Evolutionary conservation across 2,888 invertebrate genomes (phyloP).

Genomic region (Scaptomyza reducta): DNA sequence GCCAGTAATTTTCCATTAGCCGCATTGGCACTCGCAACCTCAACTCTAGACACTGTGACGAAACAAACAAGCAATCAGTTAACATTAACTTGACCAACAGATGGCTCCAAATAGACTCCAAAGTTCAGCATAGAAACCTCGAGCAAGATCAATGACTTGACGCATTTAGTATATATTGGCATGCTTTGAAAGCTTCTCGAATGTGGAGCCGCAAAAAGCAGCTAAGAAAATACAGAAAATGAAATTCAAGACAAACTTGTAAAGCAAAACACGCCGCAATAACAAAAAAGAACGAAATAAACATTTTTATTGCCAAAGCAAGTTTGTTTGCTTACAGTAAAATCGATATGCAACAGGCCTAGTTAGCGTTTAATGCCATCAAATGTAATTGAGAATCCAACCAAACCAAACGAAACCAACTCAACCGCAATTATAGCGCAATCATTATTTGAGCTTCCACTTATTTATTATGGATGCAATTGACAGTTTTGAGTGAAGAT

Average conservation of each 20-base stretch:
- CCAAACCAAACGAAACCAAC: constrained; percentile 2
- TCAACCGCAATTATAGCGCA: constrained; percentile 33
- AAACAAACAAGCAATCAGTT: constrained; percentile 29
- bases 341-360: constrained; percentile 27
- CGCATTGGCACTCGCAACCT: neutral
- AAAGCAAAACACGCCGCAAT: constrained; percentile 37
- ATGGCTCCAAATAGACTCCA: constrained; percentile 35
- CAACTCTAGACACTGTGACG: constrained; percentile 29
- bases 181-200: constrained; percentile 35
- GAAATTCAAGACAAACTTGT: constrained; percentile 42
- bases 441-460: constrained; percentile 25
- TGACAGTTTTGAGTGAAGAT: constrained; percentile 23
- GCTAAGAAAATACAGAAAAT: constrained; percentile 9
- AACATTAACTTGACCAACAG: constrained; percentile 52
- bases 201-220: constrained; percentile 24
- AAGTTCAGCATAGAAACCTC: constrained; percentile 44
- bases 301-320: constrained; percentile 35
- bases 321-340: constrained; percentile 28
- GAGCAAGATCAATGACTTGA: constrained; percentile 71
- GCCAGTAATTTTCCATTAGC: constrained; percentile 43
- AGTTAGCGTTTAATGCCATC: constrained; percentile 19
- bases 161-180: constrained; percentile 12
- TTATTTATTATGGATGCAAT: constrained; percentile 35
- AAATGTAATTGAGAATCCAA: constrained; percentile 41
- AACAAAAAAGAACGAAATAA: no score